phyloP scores from a whole-genome alignment of 2,113 vertebrate genomes.

The Embiotoca jacksoni region DNA sequence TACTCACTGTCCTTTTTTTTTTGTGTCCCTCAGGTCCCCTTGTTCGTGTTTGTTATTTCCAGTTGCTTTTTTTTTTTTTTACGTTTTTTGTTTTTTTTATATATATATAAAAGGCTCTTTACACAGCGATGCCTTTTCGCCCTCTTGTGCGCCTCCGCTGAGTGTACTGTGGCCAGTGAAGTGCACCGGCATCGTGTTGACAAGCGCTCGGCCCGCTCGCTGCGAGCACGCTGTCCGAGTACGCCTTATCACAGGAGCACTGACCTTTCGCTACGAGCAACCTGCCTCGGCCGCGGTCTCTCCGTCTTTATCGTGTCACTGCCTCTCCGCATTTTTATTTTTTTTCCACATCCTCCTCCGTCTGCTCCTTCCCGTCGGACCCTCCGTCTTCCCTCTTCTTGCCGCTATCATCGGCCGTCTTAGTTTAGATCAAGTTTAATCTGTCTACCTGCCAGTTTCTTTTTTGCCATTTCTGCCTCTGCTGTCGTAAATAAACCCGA shows the following conservation, averaged over 20 bases:
- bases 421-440: not conserved
- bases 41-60: not conserved
- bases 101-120: constrained; percentile 6
- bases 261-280: constrained; percentile 70
- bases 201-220: constrained; percentile 47
- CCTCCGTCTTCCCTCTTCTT: not conserved
- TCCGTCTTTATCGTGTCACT: constrained; percentile 40
- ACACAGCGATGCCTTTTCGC: not conserved
- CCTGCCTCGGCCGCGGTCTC: constrained; percentile 35
- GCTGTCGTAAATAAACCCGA: not conserved
- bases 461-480: not conserved
- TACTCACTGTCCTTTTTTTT: not conserved
- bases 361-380: constrained; percentile 28
- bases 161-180: constrained; percentile 38
- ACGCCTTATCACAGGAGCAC: constrained; percentile 58
- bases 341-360: constrained; percentile 42
- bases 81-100: no score
- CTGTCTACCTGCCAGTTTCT: not conserved
- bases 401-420: constrained; percentile 1
- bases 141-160: constrained; percentile 16
- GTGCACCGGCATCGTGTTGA: constrained; percentile 63
- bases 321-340: constrained; percentile 27
- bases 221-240: constrained; percentile 62
- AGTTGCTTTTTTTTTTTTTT: not conserved
- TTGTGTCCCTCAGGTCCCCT: no score